Evolutionary conservation across 2,113 vertebrate species (phyloP), one percentile per base, ranked within the genome.

Genomic region (Tragelaphus buxtoni): DNA sequence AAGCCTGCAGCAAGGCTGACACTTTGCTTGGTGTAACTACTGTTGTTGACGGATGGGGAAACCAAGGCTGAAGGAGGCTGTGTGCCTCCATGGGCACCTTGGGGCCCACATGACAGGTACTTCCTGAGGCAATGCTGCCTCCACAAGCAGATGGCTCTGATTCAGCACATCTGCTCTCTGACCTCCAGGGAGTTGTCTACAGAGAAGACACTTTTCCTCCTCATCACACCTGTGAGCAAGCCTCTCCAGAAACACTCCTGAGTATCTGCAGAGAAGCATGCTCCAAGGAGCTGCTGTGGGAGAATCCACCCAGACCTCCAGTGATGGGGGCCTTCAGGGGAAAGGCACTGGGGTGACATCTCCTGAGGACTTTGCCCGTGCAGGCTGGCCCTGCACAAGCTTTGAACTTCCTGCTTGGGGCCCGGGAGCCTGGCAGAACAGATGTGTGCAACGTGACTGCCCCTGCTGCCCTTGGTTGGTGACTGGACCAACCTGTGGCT

Each of bases 111-210:
- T 1, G 69, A 61, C 55, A 39, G 42, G 39, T 22, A 16, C 49
- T 32, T 84, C 39, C 91, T n/a, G 60, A 8, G 42, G 18, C 58
- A 30, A 9, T 0, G 8, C 55, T 30, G 72, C 49, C 61, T 53
- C n/a, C 17, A 49, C 49, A 69, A 72, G 87, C 56, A 61, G 8
- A 12, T 18, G 22, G 47, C 53, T 63, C 81, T 35, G 35, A 61
- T 69, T 95, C 80, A 51, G 53, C 39, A 6, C 3, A 10, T n/a
- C 32, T 77, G 24, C 42, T 93, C 86, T 94, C 3, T 47, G 94
- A 93, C 45, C 14, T 39, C 60, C 39, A 35, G 69, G 11, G 32
- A 89, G 53, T 61, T n/a, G 22, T 86, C 79, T 69, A 26, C 14
- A 85, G n/a, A 74, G 42, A 55, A 69, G 39, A 49, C 9, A 3